Evolutionary conservation across 2,113 vertebrate genomes (phyloP).

Genomic region (Stictonetta naevosa): DNA sequence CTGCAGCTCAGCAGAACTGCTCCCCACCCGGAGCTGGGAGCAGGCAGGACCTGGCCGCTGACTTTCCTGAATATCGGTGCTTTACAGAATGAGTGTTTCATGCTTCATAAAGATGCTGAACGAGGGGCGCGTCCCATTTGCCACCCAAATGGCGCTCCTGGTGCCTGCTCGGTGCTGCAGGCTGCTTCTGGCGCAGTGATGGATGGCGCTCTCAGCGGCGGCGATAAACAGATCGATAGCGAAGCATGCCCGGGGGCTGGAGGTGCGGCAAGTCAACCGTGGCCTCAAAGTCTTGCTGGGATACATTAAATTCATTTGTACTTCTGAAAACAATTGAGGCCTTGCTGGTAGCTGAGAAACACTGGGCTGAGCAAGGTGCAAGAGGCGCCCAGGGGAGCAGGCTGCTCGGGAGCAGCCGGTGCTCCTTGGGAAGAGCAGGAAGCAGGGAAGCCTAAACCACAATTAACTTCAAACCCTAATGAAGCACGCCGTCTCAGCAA

Average conservation of each 20-base stretch:
- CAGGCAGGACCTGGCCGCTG: background rate
- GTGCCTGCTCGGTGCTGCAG: background rate
- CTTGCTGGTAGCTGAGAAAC: background rate
- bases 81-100: background rate
- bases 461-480: background rate
- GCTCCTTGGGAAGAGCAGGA: background rate
- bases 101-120: background rate
- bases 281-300: background rate
- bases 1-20: background rate
- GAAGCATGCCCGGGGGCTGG: background rate
- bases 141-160: background rate
- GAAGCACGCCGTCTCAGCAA: background rate
- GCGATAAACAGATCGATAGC: background rate
- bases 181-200: background rate
- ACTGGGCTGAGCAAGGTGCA: background rate
- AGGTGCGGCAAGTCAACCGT: background rate
- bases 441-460: background rate
- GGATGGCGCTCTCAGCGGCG: background rate
- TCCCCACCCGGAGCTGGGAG: background rate
- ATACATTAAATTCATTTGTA: background rate
- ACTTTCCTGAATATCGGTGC: background rate
- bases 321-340: background rate
- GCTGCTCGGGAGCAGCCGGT: too few species aligned
- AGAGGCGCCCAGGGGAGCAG: background rate
- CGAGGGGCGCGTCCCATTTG: background rate